Percentiles rank a stretch among this genome's conserved stretches.
These are phyloP conservation scores for Hemibagrus wyckioides DNA, from an alignment of 2,113 vertebrate genomes.

Conservation along the genomic window DNA sequence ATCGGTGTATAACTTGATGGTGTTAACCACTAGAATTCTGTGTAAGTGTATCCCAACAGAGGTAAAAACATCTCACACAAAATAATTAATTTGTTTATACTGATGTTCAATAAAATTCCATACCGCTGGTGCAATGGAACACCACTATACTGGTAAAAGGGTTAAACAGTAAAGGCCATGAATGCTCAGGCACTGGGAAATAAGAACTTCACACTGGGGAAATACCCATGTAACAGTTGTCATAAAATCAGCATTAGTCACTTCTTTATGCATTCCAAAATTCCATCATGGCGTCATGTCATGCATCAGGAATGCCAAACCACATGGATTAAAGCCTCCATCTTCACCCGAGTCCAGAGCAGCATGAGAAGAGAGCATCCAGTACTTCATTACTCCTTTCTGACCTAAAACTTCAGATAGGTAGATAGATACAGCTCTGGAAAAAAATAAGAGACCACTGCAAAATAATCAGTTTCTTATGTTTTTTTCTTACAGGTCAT, in stretches of 20 bases:
- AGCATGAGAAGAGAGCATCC: not conserved
- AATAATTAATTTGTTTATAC: no score
- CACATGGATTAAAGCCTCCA: not conserved
- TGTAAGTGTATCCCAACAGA: no score
- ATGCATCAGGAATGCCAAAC: not conserved
- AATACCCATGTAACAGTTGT: not conserved
- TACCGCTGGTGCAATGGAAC: no score
- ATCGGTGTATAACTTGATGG: no score
- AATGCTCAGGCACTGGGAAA: not conserved
- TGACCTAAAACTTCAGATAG: not conserved
- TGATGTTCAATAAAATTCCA: no score
- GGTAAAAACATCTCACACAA: no score
- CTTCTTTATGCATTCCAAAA: not conserved
- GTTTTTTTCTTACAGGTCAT: no score
- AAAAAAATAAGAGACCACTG: no score
- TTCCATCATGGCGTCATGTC: not conserved
- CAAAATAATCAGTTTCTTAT: no score
- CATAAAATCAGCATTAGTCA: not conserved
- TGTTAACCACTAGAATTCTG: no score
- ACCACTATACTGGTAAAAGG: no score
- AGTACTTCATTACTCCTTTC: not conserved
- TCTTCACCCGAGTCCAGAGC: not conserved
- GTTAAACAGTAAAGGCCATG: not conserved
- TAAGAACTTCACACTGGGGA: not conserved
- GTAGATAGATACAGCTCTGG: no score